Percentiles rank a stretch among this genome's conserved stretches.
Evolutionary conservation across 2,797 vertebrate genomes (phyloP).

Genomic region (Spondyliosoma cantharus): DNA sequence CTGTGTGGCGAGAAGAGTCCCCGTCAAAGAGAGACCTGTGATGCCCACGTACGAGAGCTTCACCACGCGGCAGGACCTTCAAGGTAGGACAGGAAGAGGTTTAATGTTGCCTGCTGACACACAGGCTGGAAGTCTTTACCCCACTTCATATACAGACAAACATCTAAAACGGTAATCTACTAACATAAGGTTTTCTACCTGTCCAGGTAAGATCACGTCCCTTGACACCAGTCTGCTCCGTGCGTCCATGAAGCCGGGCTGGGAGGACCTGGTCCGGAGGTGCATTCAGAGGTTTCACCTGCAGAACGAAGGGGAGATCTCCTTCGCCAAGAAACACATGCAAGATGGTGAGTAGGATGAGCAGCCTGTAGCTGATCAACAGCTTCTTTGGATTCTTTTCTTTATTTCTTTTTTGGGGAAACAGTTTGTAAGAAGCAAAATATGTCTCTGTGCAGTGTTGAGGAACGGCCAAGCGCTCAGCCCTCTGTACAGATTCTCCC

Average conservation of each 20-base stretch:
- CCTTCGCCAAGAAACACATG: slow-evolving; percentile 95
- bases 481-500: slow-evolving; percentile 94
- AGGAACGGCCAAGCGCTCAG: slow-evolving; percentile 91
- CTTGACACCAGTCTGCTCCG: slow-evolving; percentile 95
- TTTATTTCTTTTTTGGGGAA: background rate
- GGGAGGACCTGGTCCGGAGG: slow-evolving; percentile 96
- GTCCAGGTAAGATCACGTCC: slow-evolving; percentile 94
- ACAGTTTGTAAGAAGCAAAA: too few relatives aligned
- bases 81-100: slow-evolving; percentile 83
- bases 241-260: slow-evolving; percentile 96
- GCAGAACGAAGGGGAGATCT: slow-evolving; percentile 92
- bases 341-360: slow-evolving; percentile 88
- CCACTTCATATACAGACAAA: background rate
- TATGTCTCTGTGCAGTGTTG: slow-evolving; percentile 84
- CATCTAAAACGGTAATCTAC: background rate
- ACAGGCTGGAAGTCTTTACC: too few relatives aligned
- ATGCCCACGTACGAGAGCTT: slow-evolving; percentile 93
- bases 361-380: background rate
- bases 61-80: slow-evolving; percentile 95
- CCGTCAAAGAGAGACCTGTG: slow-evolving; percentile 91
- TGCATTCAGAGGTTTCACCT: slow-evolving; percentile 97
- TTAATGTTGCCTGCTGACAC: too few relatives aligned
- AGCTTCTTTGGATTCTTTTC: too few relatives aligned
- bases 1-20: slow-evolving; percentile 95
- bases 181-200: background rate